Evolutionary conservation across 2,113 vertebrate species (phyloP), one percentile per base, ranked within the genome.

Genomic region (Percopsis transmontana): DNA sequence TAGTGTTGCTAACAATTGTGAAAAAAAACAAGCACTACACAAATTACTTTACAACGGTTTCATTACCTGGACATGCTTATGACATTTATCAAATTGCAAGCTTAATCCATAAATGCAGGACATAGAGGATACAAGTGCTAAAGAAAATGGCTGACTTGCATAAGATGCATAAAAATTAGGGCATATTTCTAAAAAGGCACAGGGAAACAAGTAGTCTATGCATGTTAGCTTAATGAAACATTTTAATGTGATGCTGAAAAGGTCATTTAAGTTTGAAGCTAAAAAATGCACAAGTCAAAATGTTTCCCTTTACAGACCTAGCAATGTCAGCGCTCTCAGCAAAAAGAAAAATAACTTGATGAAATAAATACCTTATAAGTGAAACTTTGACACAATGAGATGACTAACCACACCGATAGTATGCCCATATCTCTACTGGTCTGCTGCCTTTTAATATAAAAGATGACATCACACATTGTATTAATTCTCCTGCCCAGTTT

Each of bases 1-100:
- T 98, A 98, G 96, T 97, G 96, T 97, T 92, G 86, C 91, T 85
- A 87, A 70, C 84, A 72, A 67, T 13, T 6, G 40, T 48, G 60
- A 55, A 53, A 45, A 48, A 24, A 48, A 57, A 42, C 1, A 58
- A 63, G 64, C 75, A 82, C 70, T 77, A 80, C 77, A 83, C 50
- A 77, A 65, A 69, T 74, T 60, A 51, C 47, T 77, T 81, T 21
- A 50, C 55, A 12, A 61, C 47, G 54, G 67, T 74, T 64, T 74
- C 44, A 44, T 77, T 68, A 44, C 39, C 59, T 62, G 33, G 50
- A 80, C 69, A 72, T 33, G 4, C 51, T 45, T 38, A 15, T 70
- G 68, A 74, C 56, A 56, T 57, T 74, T 45, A 71, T 68, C 74
- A 69, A 79, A 86, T 88, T 87, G 83, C 84, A 88, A 88, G 78